Evolutionary conservation across 2,888 invertebrate genomes (phyloP).

Genomic region (Timema cristinae): DNA sequence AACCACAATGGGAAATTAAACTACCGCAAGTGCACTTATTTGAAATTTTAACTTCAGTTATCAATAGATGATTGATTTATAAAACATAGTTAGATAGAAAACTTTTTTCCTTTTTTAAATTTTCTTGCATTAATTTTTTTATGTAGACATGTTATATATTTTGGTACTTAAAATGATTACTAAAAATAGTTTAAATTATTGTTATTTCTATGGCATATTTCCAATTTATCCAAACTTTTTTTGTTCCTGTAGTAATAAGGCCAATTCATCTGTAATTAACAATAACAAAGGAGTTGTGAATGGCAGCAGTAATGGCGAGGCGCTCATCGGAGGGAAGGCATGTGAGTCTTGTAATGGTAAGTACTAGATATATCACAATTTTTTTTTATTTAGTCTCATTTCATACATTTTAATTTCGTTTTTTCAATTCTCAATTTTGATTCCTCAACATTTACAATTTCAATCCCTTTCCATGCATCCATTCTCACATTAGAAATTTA

Average conservation of each 20-base stretch:
- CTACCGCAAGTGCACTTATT: no score
- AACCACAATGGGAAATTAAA: no score
- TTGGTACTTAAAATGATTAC: no score
- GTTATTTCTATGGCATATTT: neutral
- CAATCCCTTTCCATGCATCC: neutral
- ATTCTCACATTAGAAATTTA: neutral
- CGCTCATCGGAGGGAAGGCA: constrained; percentile 61
- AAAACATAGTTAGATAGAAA: no score
- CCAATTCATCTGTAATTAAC: constrained; percentile 75
- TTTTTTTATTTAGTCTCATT: constrained; percentile 19
- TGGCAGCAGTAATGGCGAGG: constrained; percentile 68
- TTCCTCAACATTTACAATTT: no score
- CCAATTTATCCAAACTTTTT: constrained; percentile 19
- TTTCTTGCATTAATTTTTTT: constrained; percentile 15
- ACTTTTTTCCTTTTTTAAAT: no score
- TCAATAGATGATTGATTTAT: no score
- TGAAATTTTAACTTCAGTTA: no score
- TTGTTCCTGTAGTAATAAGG: constrained; percentile 70
- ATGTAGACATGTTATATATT: no score
- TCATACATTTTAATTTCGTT: neutral
- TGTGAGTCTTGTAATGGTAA: constrained; percentile 80
- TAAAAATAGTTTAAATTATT: neutral
- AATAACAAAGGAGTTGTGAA: constrained; percentile 71
- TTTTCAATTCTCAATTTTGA: no score
- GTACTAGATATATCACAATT: constrained; percentile 35